phyloP scores from a whole-genome alignment of 2,797 vertebrate genomes.

The Denticeps clupeoides region DNA sequence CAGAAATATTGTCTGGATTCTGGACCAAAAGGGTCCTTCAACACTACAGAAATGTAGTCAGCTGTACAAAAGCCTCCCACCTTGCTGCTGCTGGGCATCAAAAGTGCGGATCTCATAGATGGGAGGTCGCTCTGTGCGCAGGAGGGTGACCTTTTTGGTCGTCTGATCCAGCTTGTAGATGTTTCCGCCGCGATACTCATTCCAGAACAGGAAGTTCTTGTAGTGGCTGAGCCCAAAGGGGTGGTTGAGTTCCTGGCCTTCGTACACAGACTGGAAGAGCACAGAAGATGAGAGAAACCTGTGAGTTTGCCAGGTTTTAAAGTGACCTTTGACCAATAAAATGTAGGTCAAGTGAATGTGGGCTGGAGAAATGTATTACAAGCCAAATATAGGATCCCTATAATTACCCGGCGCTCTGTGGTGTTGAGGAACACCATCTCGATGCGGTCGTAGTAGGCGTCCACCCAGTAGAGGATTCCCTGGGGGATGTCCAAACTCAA shows the following conservation, averaged over 20 bases:
- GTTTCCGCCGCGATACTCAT: constrained; percentile 75
- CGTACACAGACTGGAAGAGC: constrained; percentile 76
- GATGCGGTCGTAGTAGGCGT: constrained; percentile 92
- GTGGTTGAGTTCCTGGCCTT: constrained; percentile 76
- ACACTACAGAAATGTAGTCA: no score
- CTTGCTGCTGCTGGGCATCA: constrained; percentile 91
- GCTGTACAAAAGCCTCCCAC: no score
- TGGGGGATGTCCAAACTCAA: constrained; percentile 87
- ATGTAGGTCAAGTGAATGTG: no score
- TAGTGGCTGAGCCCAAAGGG: constrained; percentile 78
- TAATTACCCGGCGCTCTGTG: constrained; percentile 77
- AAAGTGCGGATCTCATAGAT: constrained; percentile 97
- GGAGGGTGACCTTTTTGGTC: constrained; percentile 73
- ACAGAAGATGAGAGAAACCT: constrained; percentile 9
- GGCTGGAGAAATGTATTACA: neutral
- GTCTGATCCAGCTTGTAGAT: constrained; percentile 83
- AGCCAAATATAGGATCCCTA: neutral
- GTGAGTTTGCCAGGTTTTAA: no score
- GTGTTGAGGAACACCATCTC: constrained; percentile 86
- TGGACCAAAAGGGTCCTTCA: no score
- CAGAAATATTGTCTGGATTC: no score
- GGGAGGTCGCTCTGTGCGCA: constrained; percentile 87
- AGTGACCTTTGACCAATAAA: no score
- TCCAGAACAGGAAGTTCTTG: constrained; percentile 74
- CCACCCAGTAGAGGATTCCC: constrained; percentile 89